Evolutionary conservation across 1,140 invertebrate genomes (phyloP).

Genomic region (Lasioglossum baleicum): DNA sequence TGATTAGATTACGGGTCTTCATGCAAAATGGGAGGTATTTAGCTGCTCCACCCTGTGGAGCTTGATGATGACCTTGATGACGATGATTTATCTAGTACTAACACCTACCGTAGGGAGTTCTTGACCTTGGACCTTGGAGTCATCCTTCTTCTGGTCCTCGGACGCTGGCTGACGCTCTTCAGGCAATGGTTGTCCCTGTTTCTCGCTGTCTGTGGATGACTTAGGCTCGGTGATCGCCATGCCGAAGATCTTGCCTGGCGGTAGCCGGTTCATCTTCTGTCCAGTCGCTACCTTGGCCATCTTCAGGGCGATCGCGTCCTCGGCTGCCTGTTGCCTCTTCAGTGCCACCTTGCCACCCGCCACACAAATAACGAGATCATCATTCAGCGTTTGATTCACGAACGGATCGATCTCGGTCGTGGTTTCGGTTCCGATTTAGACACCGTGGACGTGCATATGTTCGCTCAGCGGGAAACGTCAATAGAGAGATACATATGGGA

Average conservation of each 20-base stretch:
- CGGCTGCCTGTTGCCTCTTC: conserved; percentile 97
- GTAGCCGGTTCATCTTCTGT: conserved; percentile 88
- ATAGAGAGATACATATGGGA: conserved; percentile 58
- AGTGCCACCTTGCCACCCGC: conserved; percentile 89
- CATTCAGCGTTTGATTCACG: background rate
- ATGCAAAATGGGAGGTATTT: no score
- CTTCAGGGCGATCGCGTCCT: conserved; percentile 96
- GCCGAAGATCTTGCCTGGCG: conserved; percentile 94
- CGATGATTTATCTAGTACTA: no score
- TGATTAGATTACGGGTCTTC: no score
- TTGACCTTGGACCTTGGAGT: background rate
- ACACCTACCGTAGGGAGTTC: conserved; percentile 8
- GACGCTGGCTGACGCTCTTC: background rate
- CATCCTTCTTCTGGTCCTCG: conserved; percentile 24
- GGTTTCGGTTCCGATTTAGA: conserved; percentile 56
- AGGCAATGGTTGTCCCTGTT: background rate
- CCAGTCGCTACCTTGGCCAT: conserved; percentile 94
- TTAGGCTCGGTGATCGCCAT: conserved; percentile 86
- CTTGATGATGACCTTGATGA: no score
- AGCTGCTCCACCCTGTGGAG: no score
- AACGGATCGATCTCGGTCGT: background rate
- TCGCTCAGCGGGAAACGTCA: conserved; percentile 54
- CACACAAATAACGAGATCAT: conserved; percentile 18
- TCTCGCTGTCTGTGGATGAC: background rate
- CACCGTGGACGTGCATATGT: conserved; percentile 53